Evolutionary conservation across 2,113 vertebrate genomes (phyloP), one percentile per base, ranked within the genome.

Genomic region (Myotis brandtii): DNA sequence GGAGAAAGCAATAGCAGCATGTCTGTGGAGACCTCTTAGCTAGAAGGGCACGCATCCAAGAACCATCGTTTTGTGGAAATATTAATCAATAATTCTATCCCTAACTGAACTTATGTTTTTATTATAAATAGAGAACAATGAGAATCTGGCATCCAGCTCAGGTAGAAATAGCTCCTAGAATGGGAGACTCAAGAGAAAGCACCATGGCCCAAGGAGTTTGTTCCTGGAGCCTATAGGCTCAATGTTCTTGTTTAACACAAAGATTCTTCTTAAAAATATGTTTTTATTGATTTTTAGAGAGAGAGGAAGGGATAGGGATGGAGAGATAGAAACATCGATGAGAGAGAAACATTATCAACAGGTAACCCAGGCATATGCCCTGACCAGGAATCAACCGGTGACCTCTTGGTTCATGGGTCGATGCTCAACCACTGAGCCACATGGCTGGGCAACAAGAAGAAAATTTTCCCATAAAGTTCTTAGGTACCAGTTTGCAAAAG

Each of bases 401-500:
- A 62, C 59, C 25, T 62, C 59, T 62, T 62, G 9, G 25, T 62
- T 27, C 59, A 62, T 62, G 59, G 25, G 23, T 62, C 23, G 3
- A 62, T 1, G 11, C 59, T 62, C 59, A 27, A 62, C 9, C 59
- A 62, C 10, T 62, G 25, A 62, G 59, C 59, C 59, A 62, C 25
- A 62, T 0, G 21, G 25, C 9, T 0, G 10, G 59, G 23, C 23
- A 62, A 25, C 25, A 27, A 62, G 59, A 59, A 59, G 56, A 27
- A 56, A 96, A 97, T 95, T 88, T 40, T 12, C n/a, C 81, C 59
- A 84, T 89, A 86, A 97, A 62, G 6, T 93, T 89, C 89, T 92
- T 86, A 85, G 64, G 32, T 91, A 69, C 62, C 50, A 48, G 52
- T 88, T 86, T 95, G 72, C 25, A 89, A 92, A 96, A 97, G 76